A percentile compares a stretch with the other conserved stretches of the same genome.
phyloP scores from a whole-genome alignment of 2,888 invertebrate species.

The Papilio protenor region DNA sequence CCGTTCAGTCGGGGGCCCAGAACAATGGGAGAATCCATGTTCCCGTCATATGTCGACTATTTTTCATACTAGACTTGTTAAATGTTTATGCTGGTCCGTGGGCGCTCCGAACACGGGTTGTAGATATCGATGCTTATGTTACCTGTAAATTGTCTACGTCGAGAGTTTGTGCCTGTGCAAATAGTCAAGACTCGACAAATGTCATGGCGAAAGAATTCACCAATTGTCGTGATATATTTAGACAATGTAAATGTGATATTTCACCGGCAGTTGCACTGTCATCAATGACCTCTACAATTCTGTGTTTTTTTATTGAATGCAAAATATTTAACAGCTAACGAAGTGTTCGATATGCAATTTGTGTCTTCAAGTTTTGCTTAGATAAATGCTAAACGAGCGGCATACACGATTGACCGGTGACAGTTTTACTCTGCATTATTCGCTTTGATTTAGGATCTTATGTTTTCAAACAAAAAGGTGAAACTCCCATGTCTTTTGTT shows the following conservation, averaged over 20 bases:
- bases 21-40: slow-evolving; percentile 64
- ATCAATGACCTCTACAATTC: not conserved
- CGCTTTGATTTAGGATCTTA: slow-evolving; percentile 26
- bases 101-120: slow-evolving; percentile 53
- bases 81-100: slow-evolving; percentile 57
- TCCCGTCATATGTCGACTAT: slow-evolving; percentile 59
- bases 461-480: slow-evolving; percentile 25
- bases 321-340: too few relatives aligned
- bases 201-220: not conserved
- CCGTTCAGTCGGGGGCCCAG: slow-evolving; percentile 50
- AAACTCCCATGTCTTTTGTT: slow-evolving; percentile 43
- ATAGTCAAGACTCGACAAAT: not conserved
- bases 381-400: not conserved
- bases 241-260: not conserved
- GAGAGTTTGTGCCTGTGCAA: not conserved
- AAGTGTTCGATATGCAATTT: not conserved
- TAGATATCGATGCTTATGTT: slow-evolving; percentile 35
- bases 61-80: slow-evolving; percentile 60
- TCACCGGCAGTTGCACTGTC: not conserved
- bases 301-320: too few relatives aligned
- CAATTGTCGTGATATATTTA: not conserved
- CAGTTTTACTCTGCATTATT: slow-evolving; percentile 13
- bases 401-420: not conserved
- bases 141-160: not conserved
- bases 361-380: not conserved